phyloP scores from a whole-genome alignment of 2,113 vertebrate species.

The Corvus cornix region DNA sequence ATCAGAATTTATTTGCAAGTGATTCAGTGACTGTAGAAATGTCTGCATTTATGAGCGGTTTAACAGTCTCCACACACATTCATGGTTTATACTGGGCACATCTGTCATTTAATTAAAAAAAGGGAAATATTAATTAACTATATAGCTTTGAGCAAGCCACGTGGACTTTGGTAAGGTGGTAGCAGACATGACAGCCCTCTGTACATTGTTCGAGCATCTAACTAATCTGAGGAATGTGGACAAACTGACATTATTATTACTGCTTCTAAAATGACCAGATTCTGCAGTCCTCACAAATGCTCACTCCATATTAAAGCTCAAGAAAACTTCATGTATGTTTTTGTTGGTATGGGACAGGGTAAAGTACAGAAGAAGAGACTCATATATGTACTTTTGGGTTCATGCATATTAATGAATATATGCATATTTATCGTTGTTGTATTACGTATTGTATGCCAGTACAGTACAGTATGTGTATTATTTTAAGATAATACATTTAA shows the following conservation, averaged over 20 bases:
- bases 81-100: background rate
- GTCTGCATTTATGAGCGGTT: background rate
- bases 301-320: background rate
- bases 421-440: background rate
- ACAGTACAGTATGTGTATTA: background rate
- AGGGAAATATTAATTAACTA: background rate
- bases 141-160: background rate
- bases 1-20: slow-evolving; percentile 56
- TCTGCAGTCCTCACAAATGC: background rate
- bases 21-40: background rate
- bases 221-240: background rate
- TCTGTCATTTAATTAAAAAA: slow-evolving; percentile 9
- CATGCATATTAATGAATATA: background rate
- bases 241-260: background rate
- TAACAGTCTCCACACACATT: background rate
- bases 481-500: background rate
- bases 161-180: background rate
- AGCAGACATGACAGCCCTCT: background rate
- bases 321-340: background rate
- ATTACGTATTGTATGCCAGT: background rate
- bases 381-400: background rate
- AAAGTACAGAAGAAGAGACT: background rate
- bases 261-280: background rate
- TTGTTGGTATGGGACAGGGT: background rate
- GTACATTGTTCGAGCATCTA: background rate